phyloP scores from a whole-genome alignment of 2,113 vertebrate species.

The Carollia perspicillata region DNA sequence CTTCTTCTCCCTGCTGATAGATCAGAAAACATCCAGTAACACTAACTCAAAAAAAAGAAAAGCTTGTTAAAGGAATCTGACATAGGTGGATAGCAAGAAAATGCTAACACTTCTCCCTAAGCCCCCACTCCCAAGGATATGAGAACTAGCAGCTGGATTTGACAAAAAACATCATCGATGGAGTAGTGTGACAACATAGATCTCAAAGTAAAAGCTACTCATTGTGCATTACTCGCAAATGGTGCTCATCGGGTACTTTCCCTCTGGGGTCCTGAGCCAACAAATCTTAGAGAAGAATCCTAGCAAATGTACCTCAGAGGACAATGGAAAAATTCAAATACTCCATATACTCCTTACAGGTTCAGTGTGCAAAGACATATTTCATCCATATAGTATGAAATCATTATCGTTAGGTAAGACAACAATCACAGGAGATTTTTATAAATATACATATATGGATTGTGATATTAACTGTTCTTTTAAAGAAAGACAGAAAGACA shows the following conservation, averaged over 20 bases:
- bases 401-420: not conserved
- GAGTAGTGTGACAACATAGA: not conserved
- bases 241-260: fast-evolving
- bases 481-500: constrained; percentile 43
- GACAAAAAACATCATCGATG: not conserved
- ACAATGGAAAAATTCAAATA: not conserved
- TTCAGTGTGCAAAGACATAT: not conserved
- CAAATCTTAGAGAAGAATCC: not conserved
- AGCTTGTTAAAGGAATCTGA: not conserved
- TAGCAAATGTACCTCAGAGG: not conserved
- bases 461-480: constrained; percentile 47
- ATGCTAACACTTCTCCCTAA: not conserved
- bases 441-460: not conserved
- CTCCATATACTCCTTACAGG: not conserved
- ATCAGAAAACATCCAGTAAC: constrained; percentile 33
- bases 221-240: not conserved
- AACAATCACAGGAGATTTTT: constrained; percentile 19
- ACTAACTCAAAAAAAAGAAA: not conserved
- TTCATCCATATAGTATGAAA: not conserved
- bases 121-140: not conserved
- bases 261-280: not conserved
- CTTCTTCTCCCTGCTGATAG: not conserved
- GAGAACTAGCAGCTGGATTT: not conserved
- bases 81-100: not conserved
- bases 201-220: not conserved